A percentile compares a stretch with the other conserved stretches of the same genome.
Conservation (phyloP, 2,113 vertebrate genomes). For the Natator depressus region DNA sequence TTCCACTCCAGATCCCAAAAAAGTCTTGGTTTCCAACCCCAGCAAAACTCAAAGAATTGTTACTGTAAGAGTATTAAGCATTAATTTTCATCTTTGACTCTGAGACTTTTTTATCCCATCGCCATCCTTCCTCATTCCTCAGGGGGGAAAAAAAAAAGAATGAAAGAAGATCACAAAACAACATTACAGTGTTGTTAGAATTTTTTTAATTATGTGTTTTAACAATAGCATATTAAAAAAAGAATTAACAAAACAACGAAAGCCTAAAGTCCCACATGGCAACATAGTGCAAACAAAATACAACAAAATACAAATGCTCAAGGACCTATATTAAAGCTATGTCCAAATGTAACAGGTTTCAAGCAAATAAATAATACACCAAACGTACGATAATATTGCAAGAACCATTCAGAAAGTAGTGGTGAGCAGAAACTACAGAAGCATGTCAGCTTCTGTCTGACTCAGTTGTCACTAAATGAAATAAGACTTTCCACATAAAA, state of each 20-base stretch:
- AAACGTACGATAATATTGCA: constrained; percentile 27
- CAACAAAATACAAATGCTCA: neutral
- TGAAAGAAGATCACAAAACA: neutral
- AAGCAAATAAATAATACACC: constrained; percentile 38
- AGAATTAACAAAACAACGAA: constrained; percentile 47
- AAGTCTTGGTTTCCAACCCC: constrained; percentile 3
- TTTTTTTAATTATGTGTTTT: constrained; percentile 3
- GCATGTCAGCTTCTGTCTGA: constrained; percentile 14
- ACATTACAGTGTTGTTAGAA: neutral
- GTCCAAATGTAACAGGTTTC: constrained; percentile 48
- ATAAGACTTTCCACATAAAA: neutral
- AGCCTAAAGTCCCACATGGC: constrained; percentile 17
- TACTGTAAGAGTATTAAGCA: neutral
- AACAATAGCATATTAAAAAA: constrained; percentile 53
- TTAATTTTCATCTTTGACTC: neutral
- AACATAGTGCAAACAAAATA: neutral
- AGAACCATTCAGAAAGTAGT: constrained; percentile 34
- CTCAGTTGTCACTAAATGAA: neutral
- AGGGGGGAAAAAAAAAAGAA: neutral
- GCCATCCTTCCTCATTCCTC: neutral
- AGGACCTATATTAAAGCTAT: constrained; percentile 32
- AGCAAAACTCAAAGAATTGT: neutral
- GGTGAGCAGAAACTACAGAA: neutral
- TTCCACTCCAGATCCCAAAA: accelerated
- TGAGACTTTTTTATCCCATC: neutral